Evolutionary conservation across 2,797 vertebrate species (phyloP).

Genomic region (Ctenochaetus hawaiiensis): DNA sequence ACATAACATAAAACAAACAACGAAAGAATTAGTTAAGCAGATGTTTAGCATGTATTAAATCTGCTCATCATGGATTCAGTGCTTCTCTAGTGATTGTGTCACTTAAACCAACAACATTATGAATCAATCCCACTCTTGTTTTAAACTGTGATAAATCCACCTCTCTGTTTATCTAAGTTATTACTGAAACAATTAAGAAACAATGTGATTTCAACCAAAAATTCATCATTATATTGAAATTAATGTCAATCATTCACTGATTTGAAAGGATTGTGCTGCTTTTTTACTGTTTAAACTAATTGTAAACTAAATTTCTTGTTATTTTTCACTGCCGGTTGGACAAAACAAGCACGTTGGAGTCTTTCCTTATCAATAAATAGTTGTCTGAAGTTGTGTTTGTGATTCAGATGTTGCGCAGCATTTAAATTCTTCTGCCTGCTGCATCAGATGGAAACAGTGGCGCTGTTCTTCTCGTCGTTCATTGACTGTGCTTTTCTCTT

Average conservation of each 20-base stretch:
- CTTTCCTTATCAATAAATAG: no score
- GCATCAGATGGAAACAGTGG: no score
- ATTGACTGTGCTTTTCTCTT: constrained; percentile 4
- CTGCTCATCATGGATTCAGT: no score
- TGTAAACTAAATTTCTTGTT: neutral
- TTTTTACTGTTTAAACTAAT: neutral
- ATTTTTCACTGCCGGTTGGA: neutral
- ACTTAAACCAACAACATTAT: neutral
- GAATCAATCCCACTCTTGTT: neutral
- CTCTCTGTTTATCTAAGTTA: neutral
- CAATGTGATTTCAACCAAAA: neutral
- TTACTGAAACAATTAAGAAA: neutral
- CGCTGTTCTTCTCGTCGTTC: neutral
- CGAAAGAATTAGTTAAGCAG: neutral
- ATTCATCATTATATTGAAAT: neutral
- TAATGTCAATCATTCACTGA: neutral
- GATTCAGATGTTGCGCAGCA: no score
- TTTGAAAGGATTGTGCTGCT: neutral
- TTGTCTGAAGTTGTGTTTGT: no score
- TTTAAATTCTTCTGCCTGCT: neutral
- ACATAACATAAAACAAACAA: neutral
- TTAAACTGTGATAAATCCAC: neutral
- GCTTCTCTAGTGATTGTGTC: neutral
- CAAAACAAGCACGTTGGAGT: neutral
- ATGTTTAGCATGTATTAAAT: neutral